Percentiles rank a stretch among this genome's conserved stretches.
Conservation (phyloP, 2,888 invertebrate species). For the Eupithecia subfuscata region DNA sequence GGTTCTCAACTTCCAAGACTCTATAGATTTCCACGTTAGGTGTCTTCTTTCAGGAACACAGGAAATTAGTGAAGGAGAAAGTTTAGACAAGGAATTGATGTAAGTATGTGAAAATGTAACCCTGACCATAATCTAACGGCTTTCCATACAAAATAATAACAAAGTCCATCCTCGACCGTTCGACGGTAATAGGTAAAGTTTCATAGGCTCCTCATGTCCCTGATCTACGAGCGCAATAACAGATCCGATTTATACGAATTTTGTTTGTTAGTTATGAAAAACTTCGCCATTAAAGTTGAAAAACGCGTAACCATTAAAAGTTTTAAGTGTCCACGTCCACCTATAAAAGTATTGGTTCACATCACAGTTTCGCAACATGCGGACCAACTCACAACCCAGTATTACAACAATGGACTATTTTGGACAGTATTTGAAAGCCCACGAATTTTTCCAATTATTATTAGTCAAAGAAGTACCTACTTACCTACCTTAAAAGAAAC, state of each 20-base stretch:
- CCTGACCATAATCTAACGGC: neutral
- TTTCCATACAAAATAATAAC: constrained; percentile 14
- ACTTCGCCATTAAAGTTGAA: constrained; percentile 39
- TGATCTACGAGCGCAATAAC: constrained; percentile 39
- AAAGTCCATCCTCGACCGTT: constrained; percentile 11
- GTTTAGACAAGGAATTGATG: neutral
- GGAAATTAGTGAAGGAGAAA: neutral
- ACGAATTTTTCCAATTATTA: neutral
- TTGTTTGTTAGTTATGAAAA: constrained; percentile 42
- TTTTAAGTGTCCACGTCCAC: constrained; percentile 37
- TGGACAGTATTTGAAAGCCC: neutral
- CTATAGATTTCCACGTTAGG: neutral
- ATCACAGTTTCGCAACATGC: neutral
- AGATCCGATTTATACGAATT: constrained; percentile 42
- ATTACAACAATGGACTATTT: neutral
- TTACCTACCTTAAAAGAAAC: no score
- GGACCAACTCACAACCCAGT: neutral
- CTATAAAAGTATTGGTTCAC: constrained; percentile 23
- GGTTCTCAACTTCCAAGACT: no score
- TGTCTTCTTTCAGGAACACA: neutral
- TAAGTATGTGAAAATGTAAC: neutral
- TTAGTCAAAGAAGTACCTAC: neutral
- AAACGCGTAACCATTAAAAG: constrained; percentile 35
- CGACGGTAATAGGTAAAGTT: constrained; percentile 41
- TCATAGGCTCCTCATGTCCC: constrained; percentile 40